Conservation (phyloP, 2,888 invertebrate species). For the Adineta ricciae region DNA sequence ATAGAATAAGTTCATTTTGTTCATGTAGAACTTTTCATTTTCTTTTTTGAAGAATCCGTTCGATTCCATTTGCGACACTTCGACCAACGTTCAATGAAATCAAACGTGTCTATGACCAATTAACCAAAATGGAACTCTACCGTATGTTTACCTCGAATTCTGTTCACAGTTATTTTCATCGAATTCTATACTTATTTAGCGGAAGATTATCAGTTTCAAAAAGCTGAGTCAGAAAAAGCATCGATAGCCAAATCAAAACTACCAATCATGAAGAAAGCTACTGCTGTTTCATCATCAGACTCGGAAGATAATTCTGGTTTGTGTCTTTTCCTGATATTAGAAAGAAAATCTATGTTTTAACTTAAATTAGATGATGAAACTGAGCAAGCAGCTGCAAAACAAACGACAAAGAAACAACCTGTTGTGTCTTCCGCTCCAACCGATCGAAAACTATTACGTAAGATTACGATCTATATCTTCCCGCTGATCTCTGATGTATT, state of each 20-base stretch:
- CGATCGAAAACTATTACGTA: background rate
- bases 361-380: background rate
- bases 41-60: constrained; percentile 54
- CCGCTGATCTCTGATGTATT: background rate
- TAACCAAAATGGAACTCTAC: constrained; percentile 50
- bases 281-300: background rate
- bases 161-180: background rate
- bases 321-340: background rate
- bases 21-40: background rate
- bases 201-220: background rate
- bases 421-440: background rate
- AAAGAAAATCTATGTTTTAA: background rate
- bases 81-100: constrained; percentile 72
- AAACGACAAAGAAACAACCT: background rate
- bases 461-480: background rate
- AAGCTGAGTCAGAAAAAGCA: background rate
- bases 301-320: background rate
- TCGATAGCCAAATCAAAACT: background rate
- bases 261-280: constrained; percentile 30
- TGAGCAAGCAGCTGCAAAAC: background rate
- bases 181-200: background rate
- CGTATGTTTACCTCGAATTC: constrained; percentile 37
- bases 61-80: constrained; percentile 70
- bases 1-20: background rate
- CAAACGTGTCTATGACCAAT: constrained; percentile 62